Evolutionary conservation across 2,888 invertebrate species (phyloP), one percentile per base, ranked within the genome.

Genomic region (Mactromeris polynyma): DNA sequence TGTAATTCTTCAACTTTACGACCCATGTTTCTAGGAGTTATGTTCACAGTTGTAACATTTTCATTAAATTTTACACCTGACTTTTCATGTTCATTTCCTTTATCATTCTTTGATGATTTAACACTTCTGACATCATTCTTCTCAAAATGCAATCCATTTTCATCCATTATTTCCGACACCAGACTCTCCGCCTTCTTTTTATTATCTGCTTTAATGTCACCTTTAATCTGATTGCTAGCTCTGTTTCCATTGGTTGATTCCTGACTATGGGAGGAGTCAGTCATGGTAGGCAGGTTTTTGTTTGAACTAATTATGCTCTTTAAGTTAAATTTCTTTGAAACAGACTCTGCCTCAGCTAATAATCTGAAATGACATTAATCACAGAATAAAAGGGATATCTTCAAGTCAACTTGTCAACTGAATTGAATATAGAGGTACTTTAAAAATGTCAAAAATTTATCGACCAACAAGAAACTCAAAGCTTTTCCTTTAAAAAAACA

Each of bases 11-110:
- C 87, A 36, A 94, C 93, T 86, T 94, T 95, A 69, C 93, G 91
- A 19, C 94, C 94, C 33, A 91, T 78, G 83, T 95, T 94, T 83
- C 95, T 93, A 9, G 95, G 95, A 1, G 95, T 94, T 31, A 95
- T 95, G 80, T 93, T 90, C 36, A 95, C 93, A 0, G 94, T 95
- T 21, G 91, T 95, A 54, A 92, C 92, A 82, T 94, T 93, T 64
- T 94, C 94, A 85, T 92, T 90, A 78, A 93, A 93, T 81, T 92
- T 93, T 14, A 93, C 93, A 38, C 86, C 88, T 17, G 88, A 77
- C 85, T 92, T 93, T 36, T 93, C 92, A 80, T 84, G 83, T 4
- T 88, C 87, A 14, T n/a, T 58, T 33, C 51, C 54, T 21, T 81
- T 54, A 26, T 69, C 73, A 58, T n/a, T 40, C 51, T 77, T 84